These are phyloP conservation scores for Lordiphosa clarofinis DNA, from an alignment of 1,140 invertebrate genomes.

Conservation along the genomic window DNA sequence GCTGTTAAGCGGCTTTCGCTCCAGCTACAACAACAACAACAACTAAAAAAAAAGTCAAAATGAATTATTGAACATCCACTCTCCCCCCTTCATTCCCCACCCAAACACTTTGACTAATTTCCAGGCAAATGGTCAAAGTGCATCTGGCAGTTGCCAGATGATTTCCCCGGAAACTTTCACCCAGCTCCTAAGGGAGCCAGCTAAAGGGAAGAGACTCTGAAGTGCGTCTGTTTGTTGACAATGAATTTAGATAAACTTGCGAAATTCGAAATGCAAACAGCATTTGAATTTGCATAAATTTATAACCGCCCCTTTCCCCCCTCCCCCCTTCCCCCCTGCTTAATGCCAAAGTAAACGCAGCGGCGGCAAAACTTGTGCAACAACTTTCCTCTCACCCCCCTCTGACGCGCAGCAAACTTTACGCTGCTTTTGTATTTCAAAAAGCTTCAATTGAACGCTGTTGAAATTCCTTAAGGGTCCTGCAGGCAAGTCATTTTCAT, in stretches of 20 bases:
- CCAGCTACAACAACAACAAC: slow-evolving; percentile 28
- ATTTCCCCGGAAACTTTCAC: slow-evolving; percentile 66
- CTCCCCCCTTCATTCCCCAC: not conserved
- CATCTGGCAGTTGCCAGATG: slow-evolving; percentile 46
- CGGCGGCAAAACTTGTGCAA: slow-evolving; percentile 56
- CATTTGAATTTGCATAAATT: slow-evolving; percentile 74
- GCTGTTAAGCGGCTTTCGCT: slow-evolving; percentile 64
- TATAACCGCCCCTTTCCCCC: slow-evolving; percentile 25
- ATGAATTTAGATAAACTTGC: slow-evolving; percentile 75
- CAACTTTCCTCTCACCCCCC: slow-evolving; percentile 44
- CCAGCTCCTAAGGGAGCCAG: too few species aligned
- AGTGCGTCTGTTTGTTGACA: slow-evolving; percentile 72
- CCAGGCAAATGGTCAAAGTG: slow-evolving; percentile 13
- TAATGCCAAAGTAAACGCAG: slow-evolving; percentile 68
- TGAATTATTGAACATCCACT: slow-evolving; percentile 54
- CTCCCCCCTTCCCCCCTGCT: slow-evolving; percentile 22
- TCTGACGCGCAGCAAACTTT: slow-evolving; percentile 69
- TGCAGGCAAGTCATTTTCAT: slow-evolving; percentile 46
- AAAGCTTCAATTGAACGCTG: slow-evolving; percentile 72
- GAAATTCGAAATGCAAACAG: slow-evolving; percentile 73
- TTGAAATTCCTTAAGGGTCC: slow-evolving; percentile 70
- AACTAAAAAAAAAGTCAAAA: slow-evolving; percentile 15
- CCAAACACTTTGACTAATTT: slow-evolving; percentile 51
- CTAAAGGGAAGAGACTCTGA: too few species aligned
- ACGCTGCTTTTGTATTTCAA: slow-evolving; percentile 62